Percentiles rank a stretch among this genome's conserved stretches.
These are phyloP conservation scores for Dallia pectoralis DNA, from an alignment of 2,797 vertebrate genomes.

Conservation along the genomic window DNA sequence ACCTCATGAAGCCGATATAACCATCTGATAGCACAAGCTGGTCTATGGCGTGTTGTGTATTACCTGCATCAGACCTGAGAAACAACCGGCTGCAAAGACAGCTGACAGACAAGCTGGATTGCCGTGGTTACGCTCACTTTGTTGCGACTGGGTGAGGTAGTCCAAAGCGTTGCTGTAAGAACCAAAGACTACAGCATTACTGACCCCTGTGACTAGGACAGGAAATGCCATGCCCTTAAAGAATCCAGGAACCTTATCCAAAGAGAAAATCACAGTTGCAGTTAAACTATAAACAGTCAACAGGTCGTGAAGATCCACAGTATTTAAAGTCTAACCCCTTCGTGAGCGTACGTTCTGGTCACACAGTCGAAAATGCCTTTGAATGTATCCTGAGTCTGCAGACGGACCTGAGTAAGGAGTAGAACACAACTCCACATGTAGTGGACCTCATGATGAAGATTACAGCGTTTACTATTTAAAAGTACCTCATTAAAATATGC, in stretches of 20 bases:
- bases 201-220: conserved; percentile 70
- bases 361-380: conserved; percentile 78
- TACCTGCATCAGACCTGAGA: conserved; percentile 79
- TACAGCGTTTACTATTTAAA: too few species aligned
- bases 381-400: conserved; percentile 80
- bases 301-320: neutral
- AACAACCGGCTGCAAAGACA: conserved; percentile 73
- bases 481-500: too few species aligned
- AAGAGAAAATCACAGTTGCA: neutral
- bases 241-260: conserved; percentile 75
- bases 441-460: too few species aligned
- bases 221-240: conserved; percentile 85
- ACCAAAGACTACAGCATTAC: conserved; percentile 78
- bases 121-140: conserved; percentile 44
- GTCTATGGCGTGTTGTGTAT: neutral
- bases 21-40: neutral
- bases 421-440: neutral
- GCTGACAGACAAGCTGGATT: conserved; percentile 45
- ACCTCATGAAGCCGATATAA: neutral
- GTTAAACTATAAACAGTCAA: neutral
- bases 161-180: conserved; percentile 78
- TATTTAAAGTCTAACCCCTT: conserved; percentile 68
- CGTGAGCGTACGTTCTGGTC: conserved; percentile 72
- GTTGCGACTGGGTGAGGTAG: conserved; percentile 63
- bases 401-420: conserved; percentile 70